Evolutionary conservation across 2,888 invertebrate genomes (phyloP), one percentile per base, ranked within the genome.

Genomic region (Phaedon cochleariae): DNA sequence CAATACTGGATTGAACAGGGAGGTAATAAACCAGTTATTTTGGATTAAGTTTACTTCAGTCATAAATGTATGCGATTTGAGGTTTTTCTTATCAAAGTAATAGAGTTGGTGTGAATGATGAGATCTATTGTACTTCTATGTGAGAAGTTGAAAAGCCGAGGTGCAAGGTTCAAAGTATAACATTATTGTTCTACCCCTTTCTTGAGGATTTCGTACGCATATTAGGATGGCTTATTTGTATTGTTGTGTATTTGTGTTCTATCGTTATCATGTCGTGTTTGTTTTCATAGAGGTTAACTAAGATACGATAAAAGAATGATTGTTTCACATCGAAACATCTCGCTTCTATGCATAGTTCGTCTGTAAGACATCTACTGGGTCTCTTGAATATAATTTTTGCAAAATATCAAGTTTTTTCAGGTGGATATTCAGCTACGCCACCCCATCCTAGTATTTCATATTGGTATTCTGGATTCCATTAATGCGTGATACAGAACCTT

Each of bases 231-330:
- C 5, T 41, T 41, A 5, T 41, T 41, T 46, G 46, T 17, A 2
- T 46, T 46, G 46, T 46, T 46, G 46, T 46, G 34, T 34, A 34
- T 34, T 34, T 34, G 34, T 34, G 34, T 34, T 34, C 34, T 34
- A 34, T 2, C 12, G 3, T 46, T 46, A 7, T 46, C 5, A 20
- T 2, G 1, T 20, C 7, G 17, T 17, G 17, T 46, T 46, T 46
- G 20, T 46, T 41, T 41, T 10, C 9, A 10, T 6, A 34, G 6
- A 34, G 34, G 12, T 34, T 34, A 34, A 9, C 12, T 10, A 34
- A 34, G 34, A n/a, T 46, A 46, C 15, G 15, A 9, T 46, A 17
- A n/a, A 20, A 12, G 15, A 46, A 46, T 17, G 15, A 46, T 46
- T 46, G 46, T 46, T 46, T 46, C 46, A 46, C 9, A 20, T 46